These are phyloP conservation scores for Pentamera pediparva DNA, from an alignment of 53 echinoderm and acorn worm species.

Conservation along the genomic window DNA sequence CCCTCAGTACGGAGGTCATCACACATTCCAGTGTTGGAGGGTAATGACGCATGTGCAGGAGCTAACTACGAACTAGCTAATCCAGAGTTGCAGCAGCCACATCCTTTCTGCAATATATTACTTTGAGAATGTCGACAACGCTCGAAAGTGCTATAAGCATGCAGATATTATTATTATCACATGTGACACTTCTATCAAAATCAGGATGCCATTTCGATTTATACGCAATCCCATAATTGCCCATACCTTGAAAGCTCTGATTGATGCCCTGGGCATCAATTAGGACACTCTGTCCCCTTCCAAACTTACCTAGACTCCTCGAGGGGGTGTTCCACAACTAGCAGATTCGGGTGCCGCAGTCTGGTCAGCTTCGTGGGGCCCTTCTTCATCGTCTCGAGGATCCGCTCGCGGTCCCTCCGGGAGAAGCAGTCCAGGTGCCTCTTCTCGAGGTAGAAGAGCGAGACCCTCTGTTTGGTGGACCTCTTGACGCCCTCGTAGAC, in stretches of 20 bases:
- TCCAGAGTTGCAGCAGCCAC: too few species aligned
- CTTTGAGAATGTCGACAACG: too few species aligned
- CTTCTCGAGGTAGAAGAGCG: conserved; percentile 79
- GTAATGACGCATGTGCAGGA: too few species aligned
- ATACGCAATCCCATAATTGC: background rate
- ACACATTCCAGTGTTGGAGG: too few species aligned
- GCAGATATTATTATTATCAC: too few species aligned
- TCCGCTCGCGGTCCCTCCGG: conserved; percentile 55
- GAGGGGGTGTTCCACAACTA: conserved; percentile 80
- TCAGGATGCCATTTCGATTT: too few species aligned
- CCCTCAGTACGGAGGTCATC: too few species aligned
- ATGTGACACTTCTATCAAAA: background rate
- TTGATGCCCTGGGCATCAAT: conserved; percentile 81
- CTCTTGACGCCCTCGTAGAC: conserved; percentile 81
- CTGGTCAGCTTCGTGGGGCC: conserved; percentile 76
- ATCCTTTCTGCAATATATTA: too few species aligned
- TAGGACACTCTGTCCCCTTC: conserved; percentile 76
- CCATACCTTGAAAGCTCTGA: conserved; percentile 57
- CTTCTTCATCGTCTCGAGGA: conserved; percentile 62
- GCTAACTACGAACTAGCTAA: too few species aligned
- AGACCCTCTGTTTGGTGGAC: conserved; percentile 68
- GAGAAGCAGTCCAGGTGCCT: conserved; percentile 64
- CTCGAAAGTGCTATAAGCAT: too few species aligned
- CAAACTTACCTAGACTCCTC: conserved; percentile 91
- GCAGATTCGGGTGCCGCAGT: conserved; percentile 77